Evolutionary conservation across 2,113 vertebrate species (phyloP).

Genomic region (Planiliza haematocheilus): DNA sequence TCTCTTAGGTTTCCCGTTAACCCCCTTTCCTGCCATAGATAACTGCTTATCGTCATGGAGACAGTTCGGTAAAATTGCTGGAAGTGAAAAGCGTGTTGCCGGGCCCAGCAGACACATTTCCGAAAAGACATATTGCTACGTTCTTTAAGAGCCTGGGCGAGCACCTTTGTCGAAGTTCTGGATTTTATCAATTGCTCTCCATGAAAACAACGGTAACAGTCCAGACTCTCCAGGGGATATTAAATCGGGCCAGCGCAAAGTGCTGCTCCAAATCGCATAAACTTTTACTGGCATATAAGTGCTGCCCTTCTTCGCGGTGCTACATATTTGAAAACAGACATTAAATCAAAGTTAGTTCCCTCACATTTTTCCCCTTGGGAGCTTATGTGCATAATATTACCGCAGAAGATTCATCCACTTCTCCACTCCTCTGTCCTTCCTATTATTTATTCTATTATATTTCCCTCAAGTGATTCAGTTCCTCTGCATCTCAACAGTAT

Average conservation of each 20-base stretch:
- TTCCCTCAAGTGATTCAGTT: conserved; percentile 55
- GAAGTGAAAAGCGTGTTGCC: conserved; percentile 42
- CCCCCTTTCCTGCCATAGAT: conserved; percentile 60
- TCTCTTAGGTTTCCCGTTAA: conserved; percentile 50
- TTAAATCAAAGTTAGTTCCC: conserved; percentile 51
- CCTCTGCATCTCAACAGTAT: conserved; percentile 38
- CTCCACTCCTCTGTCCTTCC: conserved; percentile 32
- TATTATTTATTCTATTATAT: conserved; percentile 40
- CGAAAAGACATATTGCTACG: conserved; percentile 34
- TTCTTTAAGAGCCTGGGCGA: conserved; percentile 14
- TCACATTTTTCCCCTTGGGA: conserved; percentile 3
- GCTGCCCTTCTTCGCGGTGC: conserved; percentile 29
- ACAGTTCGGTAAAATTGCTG: conserved; percentile 62
- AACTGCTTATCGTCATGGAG: conserved; percentile 60
- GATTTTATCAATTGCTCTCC: conserved; percentile 54
- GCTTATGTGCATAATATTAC: conserved; percentile 23
- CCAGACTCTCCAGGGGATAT: conserved; percentile 13
- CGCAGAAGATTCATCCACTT: conserved; percentile 36
- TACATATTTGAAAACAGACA: conserved; percentile 44
- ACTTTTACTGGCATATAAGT: conserved; percentile 50
- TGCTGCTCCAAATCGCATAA: conserved; percentile 27
- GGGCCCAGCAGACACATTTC: conserved; percentile 5
- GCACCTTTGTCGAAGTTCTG: conserved; percentile 43
- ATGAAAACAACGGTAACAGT: conserved; percentile 24
- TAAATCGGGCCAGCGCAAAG: conserved; percentile 34